Evolutionary conservation across 2,888 invertebrate genomes (phyloP), one percentile per base, ranked within the genome.

Genomic region (Drosophila merina): DNA sequence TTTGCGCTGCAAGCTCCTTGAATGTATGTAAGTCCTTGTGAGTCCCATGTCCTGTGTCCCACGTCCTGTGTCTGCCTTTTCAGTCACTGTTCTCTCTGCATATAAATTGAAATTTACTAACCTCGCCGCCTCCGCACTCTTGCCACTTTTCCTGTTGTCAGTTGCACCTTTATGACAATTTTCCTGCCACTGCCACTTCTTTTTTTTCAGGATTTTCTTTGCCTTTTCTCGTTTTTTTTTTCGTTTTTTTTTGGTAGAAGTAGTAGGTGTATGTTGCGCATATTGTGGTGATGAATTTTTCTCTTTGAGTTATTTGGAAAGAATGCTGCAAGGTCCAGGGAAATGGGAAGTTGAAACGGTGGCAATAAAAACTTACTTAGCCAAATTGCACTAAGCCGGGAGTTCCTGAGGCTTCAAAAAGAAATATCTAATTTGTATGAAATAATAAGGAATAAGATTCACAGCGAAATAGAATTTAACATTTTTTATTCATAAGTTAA

Each of bases 21-120:
- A 50, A 28, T 44, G 10, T 40, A 26, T 70, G 31, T 48, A 45
- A 48, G 33, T 54, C 55, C 67, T 57, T 50, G 45, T n/a, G n/a
- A n/a, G n/a, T 14, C 55, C 48, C 31, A 38, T 56, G 64, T 72
- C 64, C 71, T 52, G 49, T 54, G 48, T 57, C 56, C 52, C 33
- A 12, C 28, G 44, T 44, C 44, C 14, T 25, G 50, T 51, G 52
- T 45, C 73, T 56, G 67, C 60, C 51, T 72, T 76, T 86, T 77
- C 71, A 71, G 74, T 76, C 82, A 77, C 75, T 70, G 79, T 76
- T 79, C 88, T 76, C 89, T 88, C 87, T 91, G 91, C 90, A 91
- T 91, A 91, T 91, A 91, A 91, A 91, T 91, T 91, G 90, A 89
- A 91, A 90, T 91, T 91, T 90, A 80, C 75, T 74, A 77, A 75